Percentiles rank a stretch among this genome's conserved stretches.
Evolutionary conservation across 2,888 invertebrate genomes (phyloP).

Genomic region (Alloscopus bannaensis): DNA sequence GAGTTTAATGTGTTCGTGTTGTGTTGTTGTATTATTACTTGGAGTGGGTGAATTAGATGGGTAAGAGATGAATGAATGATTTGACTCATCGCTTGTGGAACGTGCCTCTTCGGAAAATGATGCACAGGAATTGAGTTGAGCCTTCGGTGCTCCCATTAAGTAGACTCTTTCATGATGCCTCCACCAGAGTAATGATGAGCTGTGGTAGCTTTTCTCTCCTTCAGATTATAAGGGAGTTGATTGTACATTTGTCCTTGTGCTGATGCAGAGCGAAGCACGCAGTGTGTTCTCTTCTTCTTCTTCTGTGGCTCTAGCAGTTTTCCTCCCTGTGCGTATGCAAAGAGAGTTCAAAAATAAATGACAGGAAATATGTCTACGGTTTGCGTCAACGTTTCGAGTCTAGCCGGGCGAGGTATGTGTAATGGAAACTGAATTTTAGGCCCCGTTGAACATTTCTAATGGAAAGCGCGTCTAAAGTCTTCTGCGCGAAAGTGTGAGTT

Average conservation of each 20-base stretch:
- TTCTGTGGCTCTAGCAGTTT: neutral
- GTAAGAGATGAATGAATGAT: constrained; percentile 65
- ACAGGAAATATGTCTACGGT: constrained; percentile 42
- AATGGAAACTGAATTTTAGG: constrained; percentile 43
- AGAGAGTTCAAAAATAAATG: constrained; percentile 46
- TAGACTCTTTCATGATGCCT: too few species aligned
- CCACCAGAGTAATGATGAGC: constrained; percentile 8
- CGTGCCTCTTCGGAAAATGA: constrained; percentile 39
- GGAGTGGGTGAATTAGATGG: constrained; percentile 46
- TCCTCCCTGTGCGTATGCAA: neutral
- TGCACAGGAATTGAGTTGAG: too few species aligned
- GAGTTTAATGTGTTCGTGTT: too few species aligned
- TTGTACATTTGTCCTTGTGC: constrained; percentile 1
- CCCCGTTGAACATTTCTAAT: too few species aligned
- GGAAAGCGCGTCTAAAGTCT: too few species aligned
- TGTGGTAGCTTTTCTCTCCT: constrained; percentile 38
- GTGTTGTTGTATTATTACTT: constrained; percentile 15
- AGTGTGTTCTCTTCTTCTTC: neutral
- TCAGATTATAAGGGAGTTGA: constrained; percentile 31
- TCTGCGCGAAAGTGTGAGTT: neutral
- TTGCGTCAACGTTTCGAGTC: constrained; percentile 18
- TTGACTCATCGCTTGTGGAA: constrained; percentile 61
- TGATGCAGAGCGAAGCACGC: neutral
- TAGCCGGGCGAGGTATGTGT: constrained; percentile 1
- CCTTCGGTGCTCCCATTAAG: too few species aligned